Conservation (phyloP, 2,888 invertebrate species). For the Pammene aurita region DNA sequence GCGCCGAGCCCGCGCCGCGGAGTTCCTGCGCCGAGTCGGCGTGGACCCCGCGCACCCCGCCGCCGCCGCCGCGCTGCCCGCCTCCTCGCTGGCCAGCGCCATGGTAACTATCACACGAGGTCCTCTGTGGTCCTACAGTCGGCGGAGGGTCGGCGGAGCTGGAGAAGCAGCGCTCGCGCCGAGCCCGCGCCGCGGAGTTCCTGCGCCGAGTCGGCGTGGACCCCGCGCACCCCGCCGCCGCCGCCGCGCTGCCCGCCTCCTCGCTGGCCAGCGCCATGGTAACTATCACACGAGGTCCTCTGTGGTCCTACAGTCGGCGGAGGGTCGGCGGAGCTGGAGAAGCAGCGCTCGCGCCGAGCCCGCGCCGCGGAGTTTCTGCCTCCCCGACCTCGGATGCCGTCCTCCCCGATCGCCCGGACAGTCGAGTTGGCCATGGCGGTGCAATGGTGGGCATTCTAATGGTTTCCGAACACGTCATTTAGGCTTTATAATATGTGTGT, state of each 20-base stretch:
- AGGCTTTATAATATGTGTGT: no score
- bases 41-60: slow-evolving; percentile 59
- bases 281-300: no score
- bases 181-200: slow-evolving; percentile 92
- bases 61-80: slow-evolving; percentile 62
- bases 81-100: slow-evolving; percentile 74
- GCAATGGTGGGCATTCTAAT: no score
- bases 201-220: slow-evolving; percentile 81
- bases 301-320: no score
- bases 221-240: slow-evolving; percentile 52
- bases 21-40: slow-evolving; percentile 86
- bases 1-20: slow-evolving; percentile 90
- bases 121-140: no score
- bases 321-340: slow-evolving; percentile 72
- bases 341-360: slow-evolving; percentile 88
- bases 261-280: slow-evolving; percentile 80
- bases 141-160: slow-evolving; percentile 64
- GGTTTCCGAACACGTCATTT: no score
- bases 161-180: slow-evolving; percentile 87
- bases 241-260: slow-evolving; percentile 65
- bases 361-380: slow-evolving; percentile 91
- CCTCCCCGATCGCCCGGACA: slow-evolving; percentile 71
- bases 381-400: slow-evolving; percentile 54
- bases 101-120: no score
- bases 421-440: no score